Evolutionary conservation across 2,113 vertebrate species (phyloP), one percentile per base, ranked within the genome.

Genomic region (Noctilio leporinus): DNA sequence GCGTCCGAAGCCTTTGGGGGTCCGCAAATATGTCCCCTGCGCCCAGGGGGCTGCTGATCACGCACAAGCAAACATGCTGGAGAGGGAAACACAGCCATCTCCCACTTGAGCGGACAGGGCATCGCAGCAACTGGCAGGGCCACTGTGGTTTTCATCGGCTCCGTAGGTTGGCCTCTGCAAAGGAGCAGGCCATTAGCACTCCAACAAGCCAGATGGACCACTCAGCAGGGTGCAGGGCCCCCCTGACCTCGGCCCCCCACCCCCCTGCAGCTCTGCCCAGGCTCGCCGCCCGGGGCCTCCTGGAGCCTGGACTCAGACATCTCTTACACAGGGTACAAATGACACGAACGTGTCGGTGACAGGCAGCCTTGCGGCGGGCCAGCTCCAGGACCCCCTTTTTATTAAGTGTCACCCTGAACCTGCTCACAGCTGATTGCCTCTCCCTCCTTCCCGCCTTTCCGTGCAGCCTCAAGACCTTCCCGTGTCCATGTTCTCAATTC

Each of bases 121-220:
- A n/a, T 96, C 95, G 88, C 33, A 26, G 93, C 81, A 94, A 81
- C 76, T 47, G 92, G 77, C 47, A 35, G 64, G 30, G 26, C 51
- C 89, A 40, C 69, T 81, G 67, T 26, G 94, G 96, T 83, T 85
- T 85, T 95, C 93, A 77, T 73, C 73, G 53, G 75, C 33, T 72
- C 94, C 30, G 30, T n/a, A 53, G 96, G 88, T 90, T 91, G n/a
- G 84, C 87, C 86, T 80, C 67, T 38, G 64, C 73, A 86, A 69
- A 83, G 87, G 11, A 40, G 67, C 49, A 16, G 85, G 40, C 93
- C 64, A 76, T 97, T 76, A 96, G 85, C 64, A 69, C 95, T 62
- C 35, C 77, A 93, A 70, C 40, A 65, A 65, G 95, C 97, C 96
- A 96, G 96, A 97, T 95, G 97, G 85, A 7, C 57, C 69, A 24